Percentiles rank a stretch among this genome's conserved stretches.
Conservation (phyloP, 2,113 vertebrate species). For the Nothocercus nigrocapillus region DNA sequence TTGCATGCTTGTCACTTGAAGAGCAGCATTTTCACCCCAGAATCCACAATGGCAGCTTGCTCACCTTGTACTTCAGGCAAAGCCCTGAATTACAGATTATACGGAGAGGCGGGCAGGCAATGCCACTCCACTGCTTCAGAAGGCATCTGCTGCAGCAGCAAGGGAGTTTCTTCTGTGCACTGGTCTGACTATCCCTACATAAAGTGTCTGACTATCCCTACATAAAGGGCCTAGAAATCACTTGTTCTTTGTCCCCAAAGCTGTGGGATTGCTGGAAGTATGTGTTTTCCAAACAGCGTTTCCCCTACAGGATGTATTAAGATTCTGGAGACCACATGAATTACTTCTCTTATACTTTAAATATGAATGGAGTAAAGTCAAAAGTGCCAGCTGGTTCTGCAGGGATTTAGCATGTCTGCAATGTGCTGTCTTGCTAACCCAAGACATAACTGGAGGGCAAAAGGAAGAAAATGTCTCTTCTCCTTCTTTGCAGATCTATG, state of each 20-base stretch:
- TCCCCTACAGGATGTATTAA: background rate
- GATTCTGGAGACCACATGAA: background rate
- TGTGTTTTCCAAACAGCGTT: background rate
- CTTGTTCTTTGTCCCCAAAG: background rate
- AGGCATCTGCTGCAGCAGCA: background rate
- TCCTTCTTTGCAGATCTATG: background rate
- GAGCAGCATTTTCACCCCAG: background rate
- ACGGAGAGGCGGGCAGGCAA: background rate
- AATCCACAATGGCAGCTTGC: background rate
- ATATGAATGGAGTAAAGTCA: background rate
- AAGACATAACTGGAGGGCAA: background rate
- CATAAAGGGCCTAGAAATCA: background rate
- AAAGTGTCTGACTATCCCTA: background rate
- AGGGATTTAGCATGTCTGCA: background rate
- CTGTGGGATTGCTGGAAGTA: background rate
- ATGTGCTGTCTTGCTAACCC: background rate
- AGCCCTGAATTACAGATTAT: background rate
- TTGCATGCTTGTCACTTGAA: background rate
- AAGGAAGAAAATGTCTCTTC: background rate
- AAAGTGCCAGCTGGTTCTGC: background rate
- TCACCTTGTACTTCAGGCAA: background rate
- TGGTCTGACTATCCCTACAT: fast-evolving
- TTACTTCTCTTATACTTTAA: background rate
- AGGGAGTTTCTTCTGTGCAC: background rate
- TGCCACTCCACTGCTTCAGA: background rate